phyloP scores from a whole-genome alignment of 1,140 invertebrate genomes.

The Heliconius nattereri region DNA sequence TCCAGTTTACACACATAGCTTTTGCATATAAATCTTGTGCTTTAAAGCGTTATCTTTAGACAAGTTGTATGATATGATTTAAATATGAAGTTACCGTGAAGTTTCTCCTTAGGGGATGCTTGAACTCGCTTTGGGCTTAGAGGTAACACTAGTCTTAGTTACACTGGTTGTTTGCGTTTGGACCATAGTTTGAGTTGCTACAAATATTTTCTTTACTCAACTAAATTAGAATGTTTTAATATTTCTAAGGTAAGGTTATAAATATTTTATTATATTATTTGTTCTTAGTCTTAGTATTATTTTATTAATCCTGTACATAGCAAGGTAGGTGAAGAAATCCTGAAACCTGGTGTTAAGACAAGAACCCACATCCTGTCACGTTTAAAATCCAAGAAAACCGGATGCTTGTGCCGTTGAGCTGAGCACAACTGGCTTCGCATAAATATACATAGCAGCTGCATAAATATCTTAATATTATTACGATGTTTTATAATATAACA shows the following conservation, averaged over 20 bases:
- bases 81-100: slow-evolving; percentile 35
- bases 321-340: too few species aligned
- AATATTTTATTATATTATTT: too few species aligned
- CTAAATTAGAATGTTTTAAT: background rate
- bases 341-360: too few species aligned
- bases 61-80: slow-evolving; percentile 39
- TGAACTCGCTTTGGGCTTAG: slow-evolving; percentile 34
- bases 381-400: too few species aligned
- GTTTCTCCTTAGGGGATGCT: slow-evolving; percentile 31
- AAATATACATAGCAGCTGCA: too few species aligned
- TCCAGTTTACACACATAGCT: slow-evolving; percentile 11
- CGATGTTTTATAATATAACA: too few species aligned
- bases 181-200: background rate
- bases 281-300: too few species aligned
- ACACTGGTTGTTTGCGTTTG: slow-evolving; percentile 5
- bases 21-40: slow-evolving; percentile 34
- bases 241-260: background rate
- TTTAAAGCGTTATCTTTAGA: slow-evolving; percentile 27
- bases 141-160: slow-evolving; percentile 30
- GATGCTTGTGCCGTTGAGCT: too few species aligned
- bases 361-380: too few species aligned
- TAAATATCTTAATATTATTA: too few species aligned
- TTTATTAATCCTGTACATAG: too few species aligned
- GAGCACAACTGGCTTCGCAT: too few species aligned
- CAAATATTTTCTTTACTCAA: background rate